Evolutionary conservation across 2,797 vertebrate genomes (phyloP).

Genomic region (Cyclopterus lumpus): DNA sequence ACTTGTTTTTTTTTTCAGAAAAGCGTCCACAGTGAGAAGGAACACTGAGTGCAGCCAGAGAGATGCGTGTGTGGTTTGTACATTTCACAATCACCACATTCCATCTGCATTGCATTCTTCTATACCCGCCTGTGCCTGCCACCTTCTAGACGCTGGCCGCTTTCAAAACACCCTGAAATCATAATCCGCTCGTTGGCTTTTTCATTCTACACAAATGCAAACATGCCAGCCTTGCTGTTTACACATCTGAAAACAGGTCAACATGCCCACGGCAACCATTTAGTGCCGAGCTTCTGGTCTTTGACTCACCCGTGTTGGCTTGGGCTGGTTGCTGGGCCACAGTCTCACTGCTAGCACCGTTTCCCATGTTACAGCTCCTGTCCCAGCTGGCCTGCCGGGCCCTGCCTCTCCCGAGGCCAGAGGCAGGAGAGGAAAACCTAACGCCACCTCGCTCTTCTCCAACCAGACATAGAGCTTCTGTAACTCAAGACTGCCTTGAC

Average conservation of each 20-base stretch:
- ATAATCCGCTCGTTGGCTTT: not conserved
- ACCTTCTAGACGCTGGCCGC: constrained; percentile 25
- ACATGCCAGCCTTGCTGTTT: not conserved
- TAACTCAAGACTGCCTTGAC: constrained; percentile 66
- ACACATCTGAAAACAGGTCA: not conserved
- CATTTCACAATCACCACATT: constrained; percentile 82
- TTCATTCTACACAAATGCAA: not conserved
- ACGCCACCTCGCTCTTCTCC: constrained; percentile 46
- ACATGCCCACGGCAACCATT: not conserved
- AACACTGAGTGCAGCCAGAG: constrained; percentile 29
- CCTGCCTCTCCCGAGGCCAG: constrained; percentile 71
- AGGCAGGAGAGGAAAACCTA: constrained; percentile 61
- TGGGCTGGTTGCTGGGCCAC: constrained; percentile 72
- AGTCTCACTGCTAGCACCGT: constrained; percentile 74
- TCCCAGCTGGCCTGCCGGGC: constrained; percentile 62
- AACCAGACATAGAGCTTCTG: constrained; percentile 45
- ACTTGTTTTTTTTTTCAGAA: constrained; percentile 20
- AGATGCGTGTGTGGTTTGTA: constrained; percentile 53
- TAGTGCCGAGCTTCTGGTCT: constrained; percentile 8
- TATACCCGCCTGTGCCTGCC: constrained; percentile 74
- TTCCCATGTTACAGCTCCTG: constrained; percentile 81
- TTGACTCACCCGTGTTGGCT: constrained; percentile 74
- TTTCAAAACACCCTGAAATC: constrained; percentile 40
- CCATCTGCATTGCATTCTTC: constrained; percentile 73
- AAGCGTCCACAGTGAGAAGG: constrained; percentile 4